Percentiles rank a stretch among this genome's conserved stretches.
Conservation (phyloP, 2,888 invertebrate genomes). For the Hemicrepidius hirtus region DNA sequence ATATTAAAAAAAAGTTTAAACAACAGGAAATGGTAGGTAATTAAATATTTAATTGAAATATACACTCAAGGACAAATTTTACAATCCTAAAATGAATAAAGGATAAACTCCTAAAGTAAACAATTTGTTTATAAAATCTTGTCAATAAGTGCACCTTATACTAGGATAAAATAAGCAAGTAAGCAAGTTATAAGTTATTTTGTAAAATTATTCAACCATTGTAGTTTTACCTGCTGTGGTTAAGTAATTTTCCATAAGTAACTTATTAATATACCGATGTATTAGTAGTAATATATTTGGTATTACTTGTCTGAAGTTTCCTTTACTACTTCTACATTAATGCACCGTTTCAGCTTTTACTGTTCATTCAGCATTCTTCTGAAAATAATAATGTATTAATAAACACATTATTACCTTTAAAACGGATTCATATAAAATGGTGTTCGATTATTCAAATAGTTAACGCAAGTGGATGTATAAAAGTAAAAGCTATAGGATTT, state of each 20-base stretch:
- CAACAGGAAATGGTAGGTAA: too few relatives aligned
- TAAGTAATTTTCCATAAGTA: conserved; percentile 35
- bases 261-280: conserved; percentile 60
- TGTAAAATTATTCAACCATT: conserved; percentile 36
- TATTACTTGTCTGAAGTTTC: conserved; percentile 60
- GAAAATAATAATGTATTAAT: conserved; percentile 40
- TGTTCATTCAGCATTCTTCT: conserved; percentile 59
- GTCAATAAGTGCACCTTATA: conserved; percentile 67
- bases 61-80: not conserved
- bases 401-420: too few relatives aligned
- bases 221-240: conserved; percentile 2
- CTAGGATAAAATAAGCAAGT: conserved; percentile 67
- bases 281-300: conserved; percentile 70
- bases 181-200: conserved; percentile 58
- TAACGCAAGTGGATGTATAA: too few relatives aligned
- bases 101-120: conserved; percentile 18
- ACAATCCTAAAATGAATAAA: not conserved
- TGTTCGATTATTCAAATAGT: too few relatives aligned
- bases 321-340: conserved; percentile 48
- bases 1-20: too few relatives aligned
- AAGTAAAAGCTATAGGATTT: too few relatives aligned
- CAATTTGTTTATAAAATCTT: conserved; percentile 46
- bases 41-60: too few relatives aligned
- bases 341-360: conserved; percentile 55
- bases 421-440: too few relatives aligned